Percentiles rank a stretch among this genome's conserved stretches.
Conservation (phyloP, 2,113 vertebrate species). For the Oreochromis aureus region DNA sequence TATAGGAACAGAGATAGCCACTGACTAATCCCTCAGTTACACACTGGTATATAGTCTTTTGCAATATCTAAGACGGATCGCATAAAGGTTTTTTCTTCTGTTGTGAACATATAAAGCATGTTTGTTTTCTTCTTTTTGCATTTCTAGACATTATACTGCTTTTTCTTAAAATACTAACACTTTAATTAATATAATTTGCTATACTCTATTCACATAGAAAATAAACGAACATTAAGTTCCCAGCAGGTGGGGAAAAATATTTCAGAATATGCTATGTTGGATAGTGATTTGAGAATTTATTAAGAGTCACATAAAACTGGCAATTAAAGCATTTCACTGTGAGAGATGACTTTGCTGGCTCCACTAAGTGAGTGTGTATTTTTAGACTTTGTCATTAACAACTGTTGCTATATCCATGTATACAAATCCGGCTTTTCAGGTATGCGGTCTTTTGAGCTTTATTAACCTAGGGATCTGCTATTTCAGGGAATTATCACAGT, state of each 20-base stretch:
- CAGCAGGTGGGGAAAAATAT: background rate
- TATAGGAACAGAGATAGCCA: background rate
- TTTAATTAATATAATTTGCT: background rate
- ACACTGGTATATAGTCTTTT: background rate
- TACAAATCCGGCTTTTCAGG: slow-evolving; percentile 2
- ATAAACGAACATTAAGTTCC: background rate
- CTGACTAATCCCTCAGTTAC: background rate
- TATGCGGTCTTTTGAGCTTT: slow-evolving; percentile 2
- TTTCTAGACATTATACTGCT: background rate
- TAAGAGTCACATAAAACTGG: background rate
- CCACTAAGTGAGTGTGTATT: background rate
- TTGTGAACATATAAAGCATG: background rate
- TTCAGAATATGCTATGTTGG: background rate
- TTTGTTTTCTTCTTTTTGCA: background rate
- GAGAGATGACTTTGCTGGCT: background rate
- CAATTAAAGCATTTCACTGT: background rate
- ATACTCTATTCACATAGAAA: background rate
- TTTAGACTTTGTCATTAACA: slow-evolving; percentile 31
- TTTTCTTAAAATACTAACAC: background rate
- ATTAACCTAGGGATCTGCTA: background rate
- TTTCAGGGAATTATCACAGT: background rate
- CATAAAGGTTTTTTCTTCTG: background rate
- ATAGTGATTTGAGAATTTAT: background rate
- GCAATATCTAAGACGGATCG: background rate
- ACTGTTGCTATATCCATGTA: slow-evolving; percentile 11